A percentile compares a stretch with the other conserved stretches of the same genome.
These are phyloP conservation scores for Zaprionus ornatus DNA, from an alignment of 1,140 invertebrate genomes.

Conservation along the genomic window DNA sequence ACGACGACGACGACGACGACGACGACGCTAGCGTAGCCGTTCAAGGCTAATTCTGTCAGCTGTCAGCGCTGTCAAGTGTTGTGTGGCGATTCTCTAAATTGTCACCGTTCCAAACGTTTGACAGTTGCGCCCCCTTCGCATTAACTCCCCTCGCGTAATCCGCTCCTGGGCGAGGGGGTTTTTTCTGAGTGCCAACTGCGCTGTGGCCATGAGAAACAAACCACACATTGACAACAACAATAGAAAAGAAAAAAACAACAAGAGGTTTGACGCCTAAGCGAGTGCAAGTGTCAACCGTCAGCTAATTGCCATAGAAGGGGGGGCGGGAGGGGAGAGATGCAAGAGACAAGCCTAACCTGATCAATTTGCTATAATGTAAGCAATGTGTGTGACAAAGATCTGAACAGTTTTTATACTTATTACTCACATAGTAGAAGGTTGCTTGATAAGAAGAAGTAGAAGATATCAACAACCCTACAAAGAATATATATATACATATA, in stretches of 20 bases:
- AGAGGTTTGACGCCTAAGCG: not conserved
- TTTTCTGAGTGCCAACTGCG: slow-evolving; percentile 16
- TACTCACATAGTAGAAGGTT: not conserved
- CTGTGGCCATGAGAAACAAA: slow-evolving; percentile 24
- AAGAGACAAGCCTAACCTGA: not conserved
- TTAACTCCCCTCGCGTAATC: not conserved
- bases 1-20: not conserved
- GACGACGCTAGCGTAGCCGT: slow-evolving; percentile 14
- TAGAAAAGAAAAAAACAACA: not conserved
- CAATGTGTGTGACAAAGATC: not conserved
- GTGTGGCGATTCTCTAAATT: slow-evolving; percentile 70
- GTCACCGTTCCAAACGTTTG: slow-evolving; percentile 62
- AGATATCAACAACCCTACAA: too few species aligned
- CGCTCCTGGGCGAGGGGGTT: not conserved
- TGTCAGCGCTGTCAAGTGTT: slow-evolving; percentile 74
- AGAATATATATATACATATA: too few species aligned
- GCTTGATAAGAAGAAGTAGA: too few species aligned
- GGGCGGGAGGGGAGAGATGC: not conserved
- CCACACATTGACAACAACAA: slow-evolving; percentile 4
- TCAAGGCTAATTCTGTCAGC: slow-evolving; percentile 82
- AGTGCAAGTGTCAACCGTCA: slow-evolving; percentile 13
- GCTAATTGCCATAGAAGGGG: not conserved
- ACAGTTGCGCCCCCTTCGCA: slow-evolving; percentile 21
- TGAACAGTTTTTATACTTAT: not conserved
- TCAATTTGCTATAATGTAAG: not conserved